These are phyloP conservation scores for Seladonia tumulorum DNA, from an alignment of 2,888 invertebrate species.

Conservation along the genomic window DNA sequence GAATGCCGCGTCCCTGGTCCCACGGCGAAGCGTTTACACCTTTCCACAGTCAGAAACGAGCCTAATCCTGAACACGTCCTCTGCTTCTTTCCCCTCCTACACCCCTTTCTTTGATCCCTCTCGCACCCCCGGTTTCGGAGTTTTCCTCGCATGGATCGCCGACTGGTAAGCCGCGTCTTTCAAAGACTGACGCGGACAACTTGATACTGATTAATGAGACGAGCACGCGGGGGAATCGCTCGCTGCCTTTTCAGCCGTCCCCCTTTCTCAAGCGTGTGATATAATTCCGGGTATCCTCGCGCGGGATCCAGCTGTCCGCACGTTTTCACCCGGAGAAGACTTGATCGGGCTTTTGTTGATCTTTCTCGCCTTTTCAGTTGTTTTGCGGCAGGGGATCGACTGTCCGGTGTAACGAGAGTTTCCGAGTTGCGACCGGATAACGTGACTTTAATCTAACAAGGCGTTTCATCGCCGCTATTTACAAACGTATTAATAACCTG, in stretches of 20 bases:
- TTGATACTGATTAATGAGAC: slow-evolving; percentile 50
- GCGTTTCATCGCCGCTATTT: neutral
- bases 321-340: neutral
- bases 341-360: slow-evolving; percentile 7
- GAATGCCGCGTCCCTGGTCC: slow-evolving; percentile 69
- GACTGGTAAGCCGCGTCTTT: slow-evolving; percentile 20
- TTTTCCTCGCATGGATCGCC: slow-evolving; percentile 8
- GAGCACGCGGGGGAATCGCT: slow-evolving; percentile 17
- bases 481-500: neutral
- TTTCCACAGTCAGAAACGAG: slow-evolving; percentile 66
- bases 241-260: slow-evolving; percentile 10
- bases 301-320: neutral
- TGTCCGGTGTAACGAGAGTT: neutral
- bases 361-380: neutral
- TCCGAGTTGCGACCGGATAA: neutral
- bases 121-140: slow-evolving; percentile 14
- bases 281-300: neutral
- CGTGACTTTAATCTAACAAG: neutral
- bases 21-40: slow-evolving; percentile 74
- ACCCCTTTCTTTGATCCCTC: neutral
- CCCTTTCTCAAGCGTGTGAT: slow-evolving; percentile 8
- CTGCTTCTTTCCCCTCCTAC: neutral
- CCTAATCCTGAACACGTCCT: slow-evolving; percentile 54
- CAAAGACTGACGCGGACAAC: slow-evolving; percentile 27
- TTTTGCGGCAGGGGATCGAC: neutral